These are phyloP conservation scores for Enteromius viviparus DNA, from an alignment of 2,797 vertebrate species.

Conservation along the genomic window DNA sequence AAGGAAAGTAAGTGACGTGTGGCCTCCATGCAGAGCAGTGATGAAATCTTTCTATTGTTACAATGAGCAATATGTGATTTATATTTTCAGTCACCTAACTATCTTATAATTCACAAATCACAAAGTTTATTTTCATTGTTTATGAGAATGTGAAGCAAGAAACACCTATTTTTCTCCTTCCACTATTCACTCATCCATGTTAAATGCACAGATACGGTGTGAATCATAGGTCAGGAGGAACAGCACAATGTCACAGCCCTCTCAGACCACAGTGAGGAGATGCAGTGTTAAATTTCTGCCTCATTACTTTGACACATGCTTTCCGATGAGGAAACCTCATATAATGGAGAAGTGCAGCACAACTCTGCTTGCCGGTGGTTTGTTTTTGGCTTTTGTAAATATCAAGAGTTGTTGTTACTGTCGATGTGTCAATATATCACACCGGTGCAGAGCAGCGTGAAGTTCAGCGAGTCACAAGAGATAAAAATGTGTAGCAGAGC, in stretches of 20 bases:
- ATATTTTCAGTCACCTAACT: neutral
- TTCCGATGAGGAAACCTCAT: conserved; percentile 65
- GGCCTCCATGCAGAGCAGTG: too few relatives aligned
- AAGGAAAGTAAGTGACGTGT: too few relatives aligned
- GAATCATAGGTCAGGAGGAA: conserved; percentile 71
- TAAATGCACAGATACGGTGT: conserved; percentile 64
- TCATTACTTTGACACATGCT: conserved; percentile 66
- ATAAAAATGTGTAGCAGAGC: conserved; percentile 35
- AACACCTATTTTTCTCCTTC: conserved; percentile 45
- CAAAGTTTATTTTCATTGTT: neutral
- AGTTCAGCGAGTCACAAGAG: conserved; percentile 31
- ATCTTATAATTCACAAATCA: neutral
- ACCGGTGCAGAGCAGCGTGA: conserved; percentile 26
- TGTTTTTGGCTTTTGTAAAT: conserved; percentile 38
- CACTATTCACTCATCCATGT: conserved; percentile 55
- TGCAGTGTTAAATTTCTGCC: conserved; percentile 56
- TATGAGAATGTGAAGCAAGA: conserved; percentile 40
- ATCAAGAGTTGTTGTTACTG: conserved; percentile 36
- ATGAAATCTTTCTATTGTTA: too few relatives aligned
- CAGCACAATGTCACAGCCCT: conserved; percentile 67
- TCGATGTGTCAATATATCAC: conserved; percentile 28
- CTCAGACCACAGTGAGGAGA: conserved; percentile 62
- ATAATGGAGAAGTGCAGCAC: conserved; percentile 28
- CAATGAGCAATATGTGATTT: neutral
- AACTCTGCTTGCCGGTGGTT: conserved; percentile 13